These are phyloP conservation scores for Leptopilina syphax DNA, from an alignment of 2,888 invertebrate genomes.

Conservation along the genomic window DNA sequence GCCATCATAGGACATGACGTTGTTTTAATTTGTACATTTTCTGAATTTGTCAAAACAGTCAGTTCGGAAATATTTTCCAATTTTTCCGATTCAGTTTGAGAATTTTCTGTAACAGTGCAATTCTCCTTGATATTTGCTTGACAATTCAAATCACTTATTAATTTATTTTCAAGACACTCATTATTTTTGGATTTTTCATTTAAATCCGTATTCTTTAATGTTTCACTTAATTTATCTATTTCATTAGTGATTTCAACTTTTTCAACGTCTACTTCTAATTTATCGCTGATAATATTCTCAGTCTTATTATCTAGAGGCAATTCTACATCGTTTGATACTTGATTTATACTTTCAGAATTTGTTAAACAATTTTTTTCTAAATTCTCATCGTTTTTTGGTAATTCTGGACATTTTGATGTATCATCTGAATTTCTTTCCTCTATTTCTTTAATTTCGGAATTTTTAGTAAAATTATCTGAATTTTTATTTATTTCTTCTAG, in stretches of 20 bases:
- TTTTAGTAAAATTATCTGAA: not conserved
- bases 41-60: not conserved
- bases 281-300: conserved; percentile 7
- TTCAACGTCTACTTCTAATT: not conserved
- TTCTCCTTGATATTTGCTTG: not conserved
- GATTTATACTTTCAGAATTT: conserved; percentile 17
- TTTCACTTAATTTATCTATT: not conserved
- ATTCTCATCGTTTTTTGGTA: not conserved
- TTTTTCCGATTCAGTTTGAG: not conserved
- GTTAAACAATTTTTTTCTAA: not conserved
- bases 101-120: not conserved
- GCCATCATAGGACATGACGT: conserved; percentile 18
- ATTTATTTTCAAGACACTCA: conserved; percentile 30
- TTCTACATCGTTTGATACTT: not conserved
- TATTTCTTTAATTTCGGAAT: not conserved
- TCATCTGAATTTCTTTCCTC: not conserved
- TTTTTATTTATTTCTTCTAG: not conserved
- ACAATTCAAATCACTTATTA: not conserved
- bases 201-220: not conserved
- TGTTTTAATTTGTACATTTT: conserved; percentile 13
- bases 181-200: conserved; percentile 11
- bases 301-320: conserved; percentile 15
- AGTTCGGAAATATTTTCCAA: conserved; percentile 3
- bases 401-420: not conserved
- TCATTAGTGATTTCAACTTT: conserved; percentile 18